Conservation (phyloP, 2,888 invertebrate species). For the Ephialtes manifestator region DNA sequence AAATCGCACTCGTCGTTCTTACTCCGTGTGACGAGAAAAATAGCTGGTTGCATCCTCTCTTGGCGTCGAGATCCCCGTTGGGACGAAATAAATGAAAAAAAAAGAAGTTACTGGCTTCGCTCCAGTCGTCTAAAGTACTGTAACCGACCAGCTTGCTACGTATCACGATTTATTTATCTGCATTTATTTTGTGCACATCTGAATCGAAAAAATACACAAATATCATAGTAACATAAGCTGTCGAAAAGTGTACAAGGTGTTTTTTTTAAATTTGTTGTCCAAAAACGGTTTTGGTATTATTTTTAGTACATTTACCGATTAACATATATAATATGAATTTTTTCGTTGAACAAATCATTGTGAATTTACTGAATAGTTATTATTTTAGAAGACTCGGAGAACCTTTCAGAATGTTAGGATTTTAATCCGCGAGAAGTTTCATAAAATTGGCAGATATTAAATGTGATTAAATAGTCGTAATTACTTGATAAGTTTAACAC, state of each 20-base stretch:
- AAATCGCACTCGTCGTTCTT: slow-evolving; percentile 52
- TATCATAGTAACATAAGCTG: neutral
- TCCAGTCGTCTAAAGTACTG: slow-evolving; percentile 46
- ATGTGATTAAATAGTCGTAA: too few relatives aligned
- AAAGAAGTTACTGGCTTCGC: slow-evolving; percentile 51
- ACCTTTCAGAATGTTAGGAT: too few relatives aligned
- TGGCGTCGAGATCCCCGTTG: slow-evolving; percentile 57
- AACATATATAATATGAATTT: too few relatives aligned
- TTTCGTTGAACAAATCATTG: too few relatives aligned
- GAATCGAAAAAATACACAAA: neutral
- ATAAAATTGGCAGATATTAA: too few relatives aligned
- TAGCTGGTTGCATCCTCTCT: slow-evolving; percentile 57
- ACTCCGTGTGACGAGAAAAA: slow-evolving; percentile 48
- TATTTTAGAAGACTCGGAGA: too few relatives aligned
- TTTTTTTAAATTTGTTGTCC: too few relatives aligned
- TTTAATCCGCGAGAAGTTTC: too few relatives aligned
- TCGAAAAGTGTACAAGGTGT: neutral
- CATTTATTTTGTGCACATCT: neutral
- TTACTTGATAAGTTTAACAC: too few relatives aligned
- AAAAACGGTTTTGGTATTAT: too few relatives aligned
- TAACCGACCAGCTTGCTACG: slow-evolving; percentile 3
- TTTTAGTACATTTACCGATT: too few relatives aligned
- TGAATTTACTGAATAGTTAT: too few relatives aligned
- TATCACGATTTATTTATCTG: slow-evolving; percentile 43
- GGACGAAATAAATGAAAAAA: slow-evolving; percentile 27